Percentiles rank a stretch among this genome's conserved stretches.
These are phyloP conservation scores for Drosophila suboccidentalis DNA, from an alignment of 2,888 invertebrate genomes.

Conservation along the genomic window DNA sequence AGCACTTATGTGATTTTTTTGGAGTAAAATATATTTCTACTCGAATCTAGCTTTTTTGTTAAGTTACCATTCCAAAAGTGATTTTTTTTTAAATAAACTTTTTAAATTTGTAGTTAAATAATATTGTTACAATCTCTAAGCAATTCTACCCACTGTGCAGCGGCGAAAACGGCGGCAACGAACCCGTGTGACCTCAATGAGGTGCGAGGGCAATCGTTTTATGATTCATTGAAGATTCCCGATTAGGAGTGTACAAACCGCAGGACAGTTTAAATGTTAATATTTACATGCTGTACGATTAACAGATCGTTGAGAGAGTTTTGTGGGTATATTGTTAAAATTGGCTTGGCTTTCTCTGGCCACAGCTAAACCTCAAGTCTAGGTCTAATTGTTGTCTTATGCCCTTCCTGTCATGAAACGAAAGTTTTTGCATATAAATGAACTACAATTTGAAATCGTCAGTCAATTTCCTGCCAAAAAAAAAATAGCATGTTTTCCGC, in stretches of 20 bases:
- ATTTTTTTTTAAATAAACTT: too few relatives aligned
- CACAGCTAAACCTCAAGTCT: slow-evolving; percentile 7
- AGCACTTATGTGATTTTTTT: too few relatives aligned
- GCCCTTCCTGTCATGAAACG: slow-evolving; percentile 54
- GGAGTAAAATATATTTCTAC: too few relatives aligned
- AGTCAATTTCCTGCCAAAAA: slow-evolving; percentile 60
- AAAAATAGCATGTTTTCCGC: slow-evolving; percentile 46
- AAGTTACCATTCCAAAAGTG: too few relatives aligned
- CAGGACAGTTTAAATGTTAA: slow-evolving; percentile 16
- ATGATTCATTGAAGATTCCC: slow-evolving; percentile 42
- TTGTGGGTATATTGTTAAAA: neutral
- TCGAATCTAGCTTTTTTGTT: too few relatives aligned
- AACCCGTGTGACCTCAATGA: slow-evolving; percentile 77
- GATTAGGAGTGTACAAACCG: slow-evolving; percentile 6
- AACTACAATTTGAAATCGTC: slow-evolving; percentile 50
- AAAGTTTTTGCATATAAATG: slow-evolving; percentile 61
- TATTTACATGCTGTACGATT: slow-evolving; percentile 10
- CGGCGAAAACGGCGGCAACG: slow-evolving; percentile 50
- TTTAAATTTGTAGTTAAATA: neutral
- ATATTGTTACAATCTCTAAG: slow-evolving; percentile 4
- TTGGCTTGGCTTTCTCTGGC: slow-evolving; percentile 48
- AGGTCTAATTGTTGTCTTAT: slow-evolving; percentile 39
- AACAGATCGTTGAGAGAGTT: slow-evolving; percentile 11
- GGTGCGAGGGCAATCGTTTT: slow-evolving; percentile 20
- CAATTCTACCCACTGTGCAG: slow-evolving; percentile 44